Evolutionary conservation across 2,797 vertebrate genomes (phyloP), one percentile per base, ranked within the genome.

Genomic region (Cetoscarus ocellatus): DNA sequence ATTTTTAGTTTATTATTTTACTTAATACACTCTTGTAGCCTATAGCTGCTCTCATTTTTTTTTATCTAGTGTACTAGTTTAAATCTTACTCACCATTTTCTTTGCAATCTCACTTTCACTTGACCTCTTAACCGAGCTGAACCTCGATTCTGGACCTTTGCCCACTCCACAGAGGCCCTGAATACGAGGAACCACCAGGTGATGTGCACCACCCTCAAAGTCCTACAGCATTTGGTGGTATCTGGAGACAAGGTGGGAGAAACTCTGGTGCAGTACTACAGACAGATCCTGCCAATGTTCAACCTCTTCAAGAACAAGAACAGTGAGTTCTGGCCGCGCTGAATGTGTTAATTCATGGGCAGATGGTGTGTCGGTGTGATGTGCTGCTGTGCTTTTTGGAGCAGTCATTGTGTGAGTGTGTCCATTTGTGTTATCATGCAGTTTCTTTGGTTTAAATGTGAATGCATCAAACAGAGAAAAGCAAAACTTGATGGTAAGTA

Each of bases 281-380:
- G 96, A 1, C 96, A 98, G 88, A 97, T 99, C 87, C 96, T 99
- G 11, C 96, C 96, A 44, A 91, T 98, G 80, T 86, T 98, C 87
- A 98, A 96, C 94, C 95, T 99, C 91, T 99, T 97, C 90, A 99
- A 98, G 95, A 95, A 96, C 84, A 94, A 95, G 93, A 96, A 97
- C 78, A 92, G 97, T 98, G 90, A 97, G 97, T 95, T 42, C n/a
- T 34, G 35, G 39, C 38, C 8, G 8, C 13, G 34, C 49, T 15
- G 14, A 61, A 60, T 48, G 45, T 77, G 55, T 73, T 61, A 39
- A 70, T 66, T 53, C 9, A 8, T 12, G 56, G 59, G 63, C 82
- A 79, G 74, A 75, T 70, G 62, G 79, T 10, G 38, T 68, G 78
- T 67, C 58, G 55, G 60, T 15, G 18, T 55, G 72, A 61, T 3